Conservation (phyloP, 2,113 vertebrate genomes). For the Brachypodius melanocephalos region DNA sequence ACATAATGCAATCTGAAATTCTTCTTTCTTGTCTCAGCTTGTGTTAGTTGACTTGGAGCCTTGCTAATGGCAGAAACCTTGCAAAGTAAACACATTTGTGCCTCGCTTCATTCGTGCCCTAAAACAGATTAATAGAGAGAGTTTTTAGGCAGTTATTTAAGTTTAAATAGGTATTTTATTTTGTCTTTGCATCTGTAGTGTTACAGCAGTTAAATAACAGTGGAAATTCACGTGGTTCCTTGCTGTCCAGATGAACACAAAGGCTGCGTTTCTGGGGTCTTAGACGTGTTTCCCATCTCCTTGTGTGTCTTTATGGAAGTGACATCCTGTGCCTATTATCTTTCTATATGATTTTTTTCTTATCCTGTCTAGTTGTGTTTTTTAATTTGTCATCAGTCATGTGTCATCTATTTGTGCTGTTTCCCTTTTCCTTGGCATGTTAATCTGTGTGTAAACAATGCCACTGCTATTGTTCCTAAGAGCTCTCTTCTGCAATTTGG, state of each 20-base stretch:
- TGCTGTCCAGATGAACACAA: not conserved
- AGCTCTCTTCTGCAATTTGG: not conserved
- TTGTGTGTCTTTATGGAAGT: not conserved
- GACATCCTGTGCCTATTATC: rapidly evolving
- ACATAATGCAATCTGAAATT: not conserved
- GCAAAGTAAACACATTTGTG: not conserved
- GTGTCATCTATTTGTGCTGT: not conserved
- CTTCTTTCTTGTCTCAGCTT: not conserved
- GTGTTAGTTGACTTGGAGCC: not conserved
- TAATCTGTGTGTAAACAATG: not conserved
- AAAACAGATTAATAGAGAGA: not conserved
- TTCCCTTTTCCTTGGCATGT: not conserved
- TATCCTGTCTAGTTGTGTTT: not conserved
- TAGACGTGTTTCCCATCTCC: not conserved
- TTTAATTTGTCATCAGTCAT: not conserved
- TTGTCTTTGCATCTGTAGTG: not conserved
- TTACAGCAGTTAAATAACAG: not conserved
- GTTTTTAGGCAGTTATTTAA: not conserved
- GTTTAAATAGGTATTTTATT: not conserved
- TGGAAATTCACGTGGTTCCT: not conserved
- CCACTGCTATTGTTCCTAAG: not conserved
- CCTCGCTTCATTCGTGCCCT: not conserved
- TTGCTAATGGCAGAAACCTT: not conserved
- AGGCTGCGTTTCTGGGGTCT: not conserved
- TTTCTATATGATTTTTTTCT: not conserved